Evolutionary conservation across 2,888 invertebrate genomes (phyloP).

Genomic region (Sphaerophoria taeniata): DNA sequence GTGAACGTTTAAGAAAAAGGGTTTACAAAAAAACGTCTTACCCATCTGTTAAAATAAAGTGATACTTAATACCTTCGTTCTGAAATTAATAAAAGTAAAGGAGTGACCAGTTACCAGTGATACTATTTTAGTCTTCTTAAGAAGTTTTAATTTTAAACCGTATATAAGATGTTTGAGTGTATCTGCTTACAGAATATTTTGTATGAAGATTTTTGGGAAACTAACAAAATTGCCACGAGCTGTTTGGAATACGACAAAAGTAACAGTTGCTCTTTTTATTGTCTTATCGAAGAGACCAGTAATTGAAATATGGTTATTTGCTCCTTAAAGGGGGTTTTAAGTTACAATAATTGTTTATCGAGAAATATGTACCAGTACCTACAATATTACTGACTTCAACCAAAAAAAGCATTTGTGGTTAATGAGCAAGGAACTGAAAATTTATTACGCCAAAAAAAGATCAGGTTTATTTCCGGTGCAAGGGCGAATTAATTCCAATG

Average conservation of each 20-base stretch:
- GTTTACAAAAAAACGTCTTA: constrained; percentile 3
- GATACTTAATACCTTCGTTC: constrained; percentile 18
- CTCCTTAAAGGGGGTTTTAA: constrained; percentile 10
- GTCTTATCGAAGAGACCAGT: neutral
- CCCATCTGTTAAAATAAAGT: constrained; percentile 36
- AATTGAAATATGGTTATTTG: constrained; percentile 1
- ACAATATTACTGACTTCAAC: too few species aligned
- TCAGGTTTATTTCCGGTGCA: too few species aligned
- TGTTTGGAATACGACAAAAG: constrained; percentile 45
- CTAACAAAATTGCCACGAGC: constrained; percentile 58
- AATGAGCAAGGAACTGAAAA: too few species aligned
- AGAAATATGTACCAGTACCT: neutral
- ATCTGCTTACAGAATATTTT: neutral
- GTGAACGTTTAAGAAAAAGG: constrained; percentile 11
- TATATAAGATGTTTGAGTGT: neutral
- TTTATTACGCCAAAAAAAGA: too few species aligned
- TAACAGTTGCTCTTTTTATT: constrained; percentile 20
- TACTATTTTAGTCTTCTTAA: constrained; percentile 25
- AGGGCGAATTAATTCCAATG: too few species aligned
- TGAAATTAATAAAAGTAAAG: constrained; percentile 28
- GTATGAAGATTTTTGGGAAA: neutral
- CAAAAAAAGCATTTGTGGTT: too few species aligned
- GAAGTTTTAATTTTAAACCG: constrained; percentile 36
- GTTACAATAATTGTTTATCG: constrained; percentile 32
- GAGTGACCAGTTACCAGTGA: constrained; percentile 13